Evolutionary conservation across 1,140 invertebrate species (phyloP).

Genomic region (Frieseomelitta varia): DNA sequence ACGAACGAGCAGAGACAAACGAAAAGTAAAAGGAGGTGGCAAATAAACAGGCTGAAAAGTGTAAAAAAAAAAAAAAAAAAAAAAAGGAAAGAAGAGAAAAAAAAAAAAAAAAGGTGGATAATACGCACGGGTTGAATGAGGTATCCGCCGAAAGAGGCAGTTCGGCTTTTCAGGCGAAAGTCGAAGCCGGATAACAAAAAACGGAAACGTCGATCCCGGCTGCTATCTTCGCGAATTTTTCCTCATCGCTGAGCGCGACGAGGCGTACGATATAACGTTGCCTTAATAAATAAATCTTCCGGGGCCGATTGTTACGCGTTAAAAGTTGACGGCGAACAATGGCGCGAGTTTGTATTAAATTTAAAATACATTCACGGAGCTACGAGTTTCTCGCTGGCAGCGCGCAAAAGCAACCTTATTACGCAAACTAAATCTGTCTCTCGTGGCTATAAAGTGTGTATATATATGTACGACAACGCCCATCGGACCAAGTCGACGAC

Average conservation of each 20-base stretch:
- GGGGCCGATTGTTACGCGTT: neutral
- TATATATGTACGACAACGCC: neutral
- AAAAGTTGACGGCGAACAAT: neutral
- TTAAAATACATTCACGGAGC: neutral
- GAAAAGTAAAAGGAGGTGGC: neutral
- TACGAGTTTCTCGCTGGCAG: neutral
- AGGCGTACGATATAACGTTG: neutral
- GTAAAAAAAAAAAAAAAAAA: neutral
- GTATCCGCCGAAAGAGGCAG: neutral
- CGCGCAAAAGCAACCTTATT: conserved; percentile 20
- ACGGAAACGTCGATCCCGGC: neutral
- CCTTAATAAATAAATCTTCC: conserved; percentile 9
- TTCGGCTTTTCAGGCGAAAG: neutral
- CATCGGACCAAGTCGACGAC: neutral
- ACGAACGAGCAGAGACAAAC: neutral
- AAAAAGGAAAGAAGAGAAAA: too few relatives aligned
- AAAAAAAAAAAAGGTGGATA: neutral
- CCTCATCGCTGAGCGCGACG: neutral
- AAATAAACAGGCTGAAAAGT: neutral
- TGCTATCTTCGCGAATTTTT: neutral
- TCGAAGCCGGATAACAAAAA: neutral
- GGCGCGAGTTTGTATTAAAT: conserved; percentile 28
- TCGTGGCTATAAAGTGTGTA: conserved; percentile 20
- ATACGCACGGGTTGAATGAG: neutral
- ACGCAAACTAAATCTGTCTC: conserved; percentile 37